Conservation (phyloP, 1,140 invertebrate genomes). For the Euwallacea fornicatus region DNA sequence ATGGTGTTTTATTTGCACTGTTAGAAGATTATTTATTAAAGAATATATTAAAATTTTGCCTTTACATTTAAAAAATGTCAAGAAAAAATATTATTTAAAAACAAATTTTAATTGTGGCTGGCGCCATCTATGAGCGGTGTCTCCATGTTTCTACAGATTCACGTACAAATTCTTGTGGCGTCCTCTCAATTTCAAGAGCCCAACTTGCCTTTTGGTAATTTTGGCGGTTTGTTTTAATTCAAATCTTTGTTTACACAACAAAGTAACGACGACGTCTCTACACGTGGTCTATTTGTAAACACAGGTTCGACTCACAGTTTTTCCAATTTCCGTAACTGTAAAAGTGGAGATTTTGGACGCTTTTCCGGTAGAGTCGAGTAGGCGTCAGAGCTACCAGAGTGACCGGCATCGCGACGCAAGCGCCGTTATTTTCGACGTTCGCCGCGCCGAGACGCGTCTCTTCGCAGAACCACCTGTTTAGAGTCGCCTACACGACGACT, state of each 20-base stretch:
- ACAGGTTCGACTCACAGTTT: not conserved
- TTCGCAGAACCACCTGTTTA: conserved; percentile 20
- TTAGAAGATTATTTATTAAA: no score
- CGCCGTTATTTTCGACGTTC: conserved; percentile 36
- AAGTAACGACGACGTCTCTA: conserved; percentile 6
- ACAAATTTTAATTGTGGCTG: not conserved
- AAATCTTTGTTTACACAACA: conserved; percentile 22
- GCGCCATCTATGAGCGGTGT: not conserved
- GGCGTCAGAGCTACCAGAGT: conserved; percentile 20
- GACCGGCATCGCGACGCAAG: conserved; percentile 34
- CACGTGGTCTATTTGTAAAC: conserved; percentile 13
- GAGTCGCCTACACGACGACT: conserved; percentile 26
- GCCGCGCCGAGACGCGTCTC: conserved; percentile 28
- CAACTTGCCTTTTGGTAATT: not conserved
- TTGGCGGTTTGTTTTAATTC: not conserved
- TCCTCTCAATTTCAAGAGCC: not conserved
- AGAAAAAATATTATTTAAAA: not conserved
- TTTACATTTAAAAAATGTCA: not conserved
- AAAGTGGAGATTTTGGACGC: not conserved
- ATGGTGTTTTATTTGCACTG: not conserved
- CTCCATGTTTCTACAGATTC: not conserved
- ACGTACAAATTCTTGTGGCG: not conserved
- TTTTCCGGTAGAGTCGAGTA: conserved; percentile 1
- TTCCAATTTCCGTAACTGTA: not conserved
- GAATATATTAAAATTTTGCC: no score